phyloP scores from a whole-genome alignment of 2,888 invertebrate genomes.

The Napeogenes inachia region DNA sequence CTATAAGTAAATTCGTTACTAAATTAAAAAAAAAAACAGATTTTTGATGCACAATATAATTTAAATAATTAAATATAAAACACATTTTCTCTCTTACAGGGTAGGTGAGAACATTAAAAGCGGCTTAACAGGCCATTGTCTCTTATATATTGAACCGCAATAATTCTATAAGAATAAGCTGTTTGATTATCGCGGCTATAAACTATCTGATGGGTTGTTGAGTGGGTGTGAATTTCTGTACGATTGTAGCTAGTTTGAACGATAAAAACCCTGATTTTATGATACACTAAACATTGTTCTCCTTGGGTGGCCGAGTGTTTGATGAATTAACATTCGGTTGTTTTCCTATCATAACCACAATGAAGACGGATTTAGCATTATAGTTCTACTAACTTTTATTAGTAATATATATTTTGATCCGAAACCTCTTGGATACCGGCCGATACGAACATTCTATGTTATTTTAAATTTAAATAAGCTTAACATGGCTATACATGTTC shows the following conservation, averaged over 20 bases:
- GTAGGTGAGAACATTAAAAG: slow-evolving; percentile 27
- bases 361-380: slow-evolving; percentile 36
- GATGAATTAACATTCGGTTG: slow-evolving; percentile 41
- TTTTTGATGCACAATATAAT: neutral
- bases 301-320: slow-evolving; percentile 67
- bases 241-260: slow-evolving; percentile 54
- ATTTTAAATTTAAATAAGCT: too few species aligned
- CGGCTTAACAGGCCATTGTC: slow-evolving; percentile 32
- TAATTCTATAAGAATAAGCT: slow-evolving; percentile 47
- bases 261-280: slow-evolving; percentile 74
- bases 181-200: slow-evolving; percentile 51
- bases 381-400: too few species aligned
- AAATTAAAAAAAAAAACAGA: neutral
- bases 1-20: neutral
- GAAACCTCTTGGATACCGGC: too few species aligned
- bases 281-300: slow-evolving; percentile 71
- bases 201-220: slow-evolving; percentile 46
- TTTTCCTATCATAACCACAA: slow-evolving; percentile 56
- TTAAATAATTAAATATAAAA: slow-evolving; percentile 1
- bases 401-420: too few species aligned
- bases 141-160: slow-evolving; percentile 35
- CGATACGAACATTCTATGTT: too few species aligned
- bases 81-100: slow-evolving; percentile 2
- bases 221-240: slow-evolving; percentile 69
- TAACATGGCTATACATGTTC: too few species aligned